Conservation (phyloP, 2,113 vertebrate genomes). For the Falco punctatus region DNA sequence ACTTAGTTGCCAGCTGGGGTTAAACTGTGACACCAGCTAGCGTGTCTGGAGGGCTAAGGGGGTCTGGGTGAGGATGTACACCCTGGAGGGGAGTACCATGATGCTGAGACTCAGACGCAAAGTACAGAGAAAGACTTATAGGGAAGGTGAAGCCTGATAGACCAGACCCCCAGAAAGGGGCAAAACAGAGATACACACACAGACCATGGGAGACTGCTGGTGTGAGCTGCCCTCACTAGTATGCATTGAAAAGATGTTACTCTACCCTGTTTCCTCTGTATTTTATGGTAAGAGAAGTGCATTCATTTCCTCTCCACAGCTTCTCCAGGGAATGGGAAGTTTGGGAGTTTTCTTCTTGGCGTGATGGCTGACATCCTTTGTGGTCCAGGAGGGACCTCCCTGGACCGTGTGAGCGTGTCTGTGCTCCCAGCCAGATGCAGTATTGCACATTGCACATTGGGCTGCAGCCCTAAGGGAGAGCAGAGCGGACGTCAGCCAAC, state of each 20-base stretch:
- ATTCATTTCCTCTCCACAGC: neutral
- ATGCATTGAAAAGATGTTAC: neutral
- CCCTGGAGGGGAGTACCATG: neutral
- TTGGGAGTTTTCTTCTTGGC: constrained; percentile 20
- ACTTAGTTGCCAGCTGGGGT: too few species aligned
- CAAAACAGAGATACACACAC: neutral
- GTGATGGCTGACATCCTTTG: neutral
- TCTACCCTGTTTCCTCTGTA: neutral
- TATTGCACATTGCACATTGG: neutral
- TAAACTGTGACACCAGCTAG: neutral
- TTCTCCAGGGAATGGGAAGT: neutral
- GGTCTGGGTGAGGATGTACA: neutral
- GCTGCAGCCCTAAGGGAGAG: neutral
- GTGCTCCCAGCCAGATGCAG: neutral
- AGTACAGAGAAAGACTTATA: neutral
- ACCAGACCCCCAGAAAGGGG: neutral
- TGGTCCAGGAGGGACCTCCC: neutral
- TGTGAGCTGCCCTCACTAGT: neutral
- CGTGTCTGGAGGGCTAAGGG: neutral
- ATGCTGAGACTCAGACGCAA: neutral
- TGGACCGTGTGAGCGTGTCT: neutral
- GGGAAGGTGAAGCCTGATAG: neutral
- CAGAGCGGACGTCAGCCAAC: neutral
- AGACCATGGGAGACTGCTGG: neutral
- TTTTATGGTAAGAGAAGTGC: neutral